Base-by-base conservation (phyloP, 2,888 invertebrate genomes). In the Masnerella sp. region DNA sequence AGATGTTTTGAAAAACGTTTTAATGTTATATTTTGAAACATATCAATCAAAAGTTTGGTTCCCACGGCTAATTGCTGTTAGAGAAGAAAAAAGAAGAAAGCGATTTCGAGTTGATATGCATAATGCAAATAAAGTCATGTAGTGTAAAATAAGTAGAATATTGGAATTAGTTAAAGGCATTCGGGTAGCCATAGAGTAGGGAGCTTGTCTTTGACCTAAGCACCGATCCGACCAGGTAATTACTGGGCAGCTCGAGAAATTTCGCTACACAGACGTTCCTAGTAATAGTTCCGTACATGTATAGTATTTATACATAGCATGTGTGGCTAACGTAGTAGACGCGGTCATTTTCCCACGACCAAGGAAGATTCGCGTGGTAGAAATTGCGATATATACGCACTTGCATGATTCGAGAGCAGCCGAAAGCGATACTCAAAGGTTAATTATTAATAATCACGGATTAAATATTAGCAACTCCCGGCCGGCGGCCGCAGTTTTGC, bases 361-460 rank as follows among this genome's bases (percentile, higher is more conserved):
- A 30, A 59, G 58, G 65, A 65, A 72, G 72, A 72, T 72, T 72
- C 59, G 65, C 72, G 47, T 72, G 72, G 65, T 65, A 34, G 59
- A 72, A 72, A 72, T 65, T 54, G 59, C 72, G 65, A 72, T 72
- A 65, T 47, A 69, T 61, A 61, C 65, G 72, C 61, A 72, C 72
- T 65, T 47, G 71, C 64, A 58, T 64, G 65, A 65, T 72, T 71
- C 47, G 42, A 62, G 64, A 65, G 59, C 64, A 65, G 72, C 72
- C 65, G 22, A 40, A 40, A 65, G 72, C 65, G 47, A 61, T 65
- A 58, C 11, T 59, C 54, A 59, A 36, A 54, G 59, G 59, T 65
- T 72, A 65, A 65, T 72, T 72, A 72, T 72, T 65, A 72, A 72
- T 71, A 71, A 71, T 64, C 58, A 51, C 36, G 58, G 43, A 71